phyloP scores from a whole-genome alignment of 1,140 invertebrate genomes.

The Phenacoccus solenopsis region DNA sequence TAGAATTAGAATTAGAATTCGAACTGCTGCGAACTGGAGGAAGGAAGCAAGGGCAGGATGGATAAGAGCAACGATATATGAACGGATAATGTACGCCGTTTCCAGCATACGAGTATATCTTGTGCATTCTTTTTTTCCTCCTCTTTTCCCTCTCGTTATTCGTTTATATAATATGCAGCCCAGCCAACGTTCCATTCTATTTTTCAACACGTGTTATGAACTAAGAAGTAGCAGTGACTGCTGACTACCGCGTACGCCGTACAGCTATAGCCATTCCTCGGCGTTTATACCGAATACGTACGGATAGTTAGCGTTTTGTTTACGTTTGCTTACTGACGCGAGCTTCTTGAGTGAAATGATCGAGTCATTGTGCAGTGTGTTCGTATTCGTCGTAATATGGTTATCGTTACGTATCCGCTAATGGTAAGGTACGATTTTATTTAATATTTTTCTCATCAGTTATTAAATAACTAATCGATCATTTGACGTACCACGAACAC shows the following conservation, averaged over 20 bases:
- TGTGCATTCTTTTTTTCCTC: not conserved
- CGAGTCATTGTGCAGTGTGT: no score
- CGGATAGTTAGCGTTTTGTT: constrained; percentile 2
- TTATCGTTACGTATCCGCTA: constrained; percentile 5
- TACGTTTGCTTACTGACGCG: not conserved
- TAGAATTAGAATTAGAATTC: constrained; percentile 5
- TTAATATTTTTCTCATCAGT: no score
- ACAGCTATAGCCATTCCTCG: no score
- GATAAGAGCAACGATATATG: not conserved
- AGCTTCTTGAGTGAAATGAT: not conserved
- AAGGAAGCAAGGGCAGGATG: constrained; percentile 7
- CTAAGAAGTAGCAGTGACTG: not conserved
- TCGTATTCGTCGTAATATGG: not conserved
- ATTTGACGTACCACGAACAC: no score
- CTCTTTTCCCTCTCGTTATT: no score
- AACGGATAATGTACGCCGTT: not conserved
- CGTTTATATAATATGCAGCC: not conserved
- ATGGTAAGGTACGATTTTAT: constrained; percentile 16
- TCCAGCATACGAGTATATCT: not conserved
- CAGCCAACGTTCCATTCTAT: not conserved
- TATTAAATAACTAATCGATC: no score
- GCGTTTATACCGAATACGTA: no score
- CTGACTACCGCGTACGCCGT: no score
- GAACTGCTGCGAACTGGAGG: not conserved
- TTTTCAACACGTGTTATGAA: constrained; percentile 5